A percentile compares a stretch with the other conserved stretches of the same genome.
These are phyloP conservation scores for Ginglymostoma cirratum DNA, from an alignment of 2,113 vertebrate genomes.

Conservation along the genomic window DNA sequence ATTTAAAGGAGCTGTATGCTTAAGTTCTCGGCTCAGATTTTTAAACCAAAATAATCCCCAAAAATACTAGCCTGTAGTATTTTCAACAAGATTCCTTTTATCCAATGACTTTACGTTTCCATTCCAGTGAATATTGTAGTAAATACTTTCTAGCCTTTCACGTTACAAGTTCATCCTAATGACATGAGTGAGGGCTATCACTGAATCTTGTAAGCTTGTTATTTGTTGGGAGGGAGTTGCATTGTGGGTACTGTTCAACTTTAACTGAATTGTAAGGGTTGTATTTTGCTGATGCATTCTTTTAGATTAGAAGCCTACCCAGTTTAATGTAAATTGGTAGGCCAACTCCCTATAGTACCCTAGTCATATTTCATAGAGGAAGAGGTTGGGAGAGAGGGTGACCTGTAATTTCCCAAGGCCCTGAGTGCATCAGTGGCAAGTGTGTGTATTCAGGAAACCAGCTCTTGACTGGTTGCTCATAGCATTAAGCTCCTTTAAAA, in stretches of 20 bases:
- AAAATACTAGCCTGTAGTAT: background rate
- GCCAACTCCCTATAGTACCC: background rate
- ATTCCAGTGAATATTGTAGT: background rate
- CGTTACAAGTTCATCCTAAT: background rate
- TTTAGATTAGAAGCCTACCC: background rate
- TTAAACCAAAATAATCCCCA: background rate
- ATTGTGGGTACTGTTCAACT: background rate
- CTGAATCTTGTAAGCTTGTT: background rate
- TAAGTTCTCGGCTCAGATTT: background rate
- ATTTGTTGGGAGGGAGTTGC: background rate
- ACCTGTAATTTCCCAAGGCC: background rate
- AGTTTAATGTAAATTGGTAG: background rate
- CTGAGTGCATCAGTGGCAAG: background rate
- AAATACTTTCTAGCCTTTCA: background rate
- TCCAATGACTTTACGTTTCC: background rate
- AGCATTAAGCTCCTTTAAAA: conserved; percentile 32
- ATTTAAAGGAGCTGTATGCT: conserved; percentile 27
- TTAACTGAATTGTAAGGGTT: background rate
- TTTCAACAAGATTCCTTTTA: background rate
- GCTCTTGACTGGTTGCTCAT: background rate
- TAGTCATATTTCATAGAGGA: background rate
- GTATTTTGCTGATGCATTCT: background rate
- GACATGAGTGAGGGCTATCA: background rate
- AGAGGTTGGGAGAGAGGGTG: background rate
- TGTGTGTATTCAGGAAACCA: background rate